Evolutionary conservation across 2,888 invertebrate species (phyloP).

Genomic region (Epirrhoe alternata): DNA sequence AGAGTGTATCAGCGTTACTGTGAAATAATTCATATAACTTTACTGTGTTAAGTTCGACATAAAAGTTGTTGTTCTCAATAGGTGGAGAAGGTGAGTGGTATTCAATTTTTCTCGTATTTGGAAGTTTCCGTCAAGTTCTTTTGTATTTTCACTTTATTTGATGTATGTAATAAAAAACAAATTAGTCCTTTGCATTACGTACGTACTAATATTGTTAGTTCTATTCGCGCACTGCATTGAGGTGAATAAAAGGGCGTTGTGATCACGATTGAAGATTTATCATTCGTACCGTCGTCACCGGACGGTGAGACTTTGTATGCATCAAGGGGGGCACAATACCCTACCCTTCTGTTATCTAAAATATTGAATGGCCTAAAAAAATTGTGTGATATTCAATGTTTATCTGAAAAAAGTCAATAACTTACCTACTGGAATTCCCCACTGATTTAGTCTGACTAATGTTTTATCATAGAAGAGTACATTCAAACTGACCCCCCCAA

Average conservation of each 20-base stretch:
- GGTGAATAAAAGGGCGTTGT: conserved; percentile 74
- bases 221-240: conserved; percentile 15
- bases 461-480: background rate
- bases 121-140: conserved; percentile 20
- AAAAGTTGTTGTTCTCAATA: conserved; percentile 74
- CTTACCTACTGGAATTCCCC: conserved; percentile 13
- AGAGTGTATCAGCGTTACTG: conserved; percentile 56
- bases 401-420: conserved; percentile 6
- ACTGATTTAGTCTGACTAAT: conserved; percentile 7
- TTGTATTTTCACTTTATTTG: conserved; percentile 2
- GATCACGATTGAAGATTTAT: conserved; percentile 67
- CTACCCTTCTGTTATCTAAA: conserved; percentile 1
- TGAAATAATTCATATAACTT: conserved; percentile 54
- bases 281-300: conserved; percentile 60
- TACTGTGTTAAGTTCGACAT: conserved; percentile 57
- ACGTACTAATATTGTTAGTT: background rate
- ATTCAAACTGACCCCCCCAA: background rate
- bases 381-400: conserved; percentile 41
- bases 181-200: background rate
- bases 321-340: conserved; percentile 6
- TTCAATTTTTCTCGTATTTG: conserved; percentile 46
- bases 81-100: conserved; percentile 78
- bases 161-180: background rate
- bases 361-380: background rate
- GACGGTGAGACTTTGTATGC: conserved; percentile 29